A percentile compares a stretch with the other conserved stretches of the same genome.
These are phyloP conservation scores for Metaphire vulgaris DNA, from an alignment of 1,140 invertebrate genomes.

Conservation along the genomic window DNA sequence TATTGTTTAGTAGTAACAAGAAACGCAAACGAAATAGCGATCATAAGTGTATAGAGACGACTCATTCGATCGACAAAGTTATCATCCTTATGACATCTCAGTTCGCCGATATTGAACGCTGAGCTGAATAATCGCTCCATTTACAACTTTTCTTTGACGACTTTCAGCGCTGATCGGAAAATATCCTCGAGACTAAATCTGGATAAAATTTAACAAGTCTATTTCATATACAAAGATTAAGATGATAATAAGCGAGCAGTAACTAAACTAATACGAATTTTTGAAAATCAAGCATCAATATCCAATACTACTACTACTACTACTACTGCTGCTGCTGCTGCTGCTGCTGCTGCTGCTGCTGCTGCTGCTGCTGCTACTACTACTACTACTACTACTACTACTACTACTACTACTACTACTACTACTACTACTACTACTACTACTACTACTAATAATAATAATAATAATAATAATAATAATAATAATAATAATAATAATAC, in stretches of 20 bases:
- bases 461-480: slow-evolving; percentile 24
- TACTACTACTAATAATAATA: too few relatives aligned
- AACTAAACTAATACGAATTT: slow-evolving; percentile 6
- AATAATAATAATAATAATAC: too few relatives aligned
- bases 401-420: slow-evolving; percentile 20
- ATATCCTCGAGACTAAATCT: neutral
- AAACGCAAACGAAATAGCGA: neutral
- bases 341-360: slow-evolving; percentile 29
- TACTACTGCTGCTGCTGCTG: slow-evolving; percentile 29
- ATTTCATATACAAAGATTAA: too few relatives aligned
- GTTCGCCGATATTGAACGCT: neutral
- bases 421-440: slow-evolving; percentile 21
- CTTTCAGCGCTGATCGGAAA: neutral
- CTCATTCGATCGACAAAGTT: neutral
- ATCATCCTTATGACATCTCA: neutral
- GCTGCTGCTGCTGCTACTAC: slow-evolving; percentile 20
- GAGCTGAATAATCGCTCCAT: neutral
- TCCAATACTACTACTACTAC: too few relatives aligned
- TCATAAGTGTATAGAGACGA: neutral
- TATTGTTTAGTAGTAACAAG: slow-evolving; percentile 8
- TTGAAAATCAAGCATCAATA: neutral
- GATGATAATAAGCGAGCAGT: too few relatives aligned
- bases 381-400: slow-evolving; percentile 16
- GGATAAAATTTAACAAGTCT: neutral
- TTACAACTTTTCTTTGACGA: neutral